These are phyloP conservation scores for Bemisia tabaci DNA, from an alignment of 1,140 invertebrate genomes.

Conservation along the genomic window DNA sequence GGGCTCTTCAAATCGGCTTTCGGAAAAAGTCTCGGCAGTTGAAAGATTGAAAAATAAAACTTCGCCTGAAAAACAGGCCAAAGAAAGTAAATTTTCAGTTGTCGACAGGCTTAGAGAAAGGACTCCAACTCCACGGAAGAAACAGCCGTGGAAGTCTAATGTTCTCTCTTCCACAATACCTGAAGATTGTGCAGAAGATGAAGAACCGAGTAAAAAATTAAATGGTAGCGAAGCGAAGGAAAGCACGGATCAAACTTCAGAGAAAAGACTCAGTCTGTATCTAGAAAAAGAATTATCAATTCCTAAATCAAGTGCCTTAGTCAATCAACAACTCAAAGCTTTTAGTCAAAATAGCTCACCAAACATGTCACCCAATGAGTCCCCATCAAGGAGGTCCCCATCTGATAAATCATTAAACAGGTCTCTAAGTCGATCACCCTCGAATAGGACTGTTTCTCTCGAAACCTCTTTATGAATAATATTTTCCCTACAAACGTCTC, in stretches of 20 bases:
- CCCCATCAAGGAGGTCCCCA: neutral
- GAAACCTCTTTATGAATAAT: neutral
- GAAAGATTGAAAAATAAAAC: slow-evolving; percentile 43
- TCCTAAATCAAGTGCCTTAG: neutral
- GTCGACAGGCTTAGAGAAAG: slow-evolving; percentile 9
- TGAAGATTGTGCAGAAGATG: slow-evolving; percentile 57
- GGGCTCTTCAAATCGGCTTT: slow-evolving; percentile 9
- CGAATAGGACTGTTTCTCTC: neutral
- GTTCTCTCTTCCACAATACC: slow-evolving; percentile 70
- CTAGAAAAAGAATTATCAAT: neutral
- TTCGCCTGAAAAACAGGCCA: neutral
- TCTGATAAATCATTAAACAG: neutral
- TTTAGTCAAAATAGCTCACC: neutral
- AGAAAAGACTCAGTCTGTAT: neutral
- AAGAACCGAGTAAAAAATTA: slow-evolving; percentile 31
- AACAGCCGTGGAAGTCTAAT: slow-evolving; percentile 53
- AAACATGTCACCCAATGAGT: neutral
- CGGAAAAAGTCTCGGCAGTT: slow-evolving; percentile 55
- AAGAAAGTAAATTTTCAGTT: slow-evolving; percentile 2
- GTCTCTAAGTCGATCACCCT: neutral
- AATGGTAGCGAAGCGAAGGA: neutral
- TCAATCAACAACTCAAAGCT: neutral
- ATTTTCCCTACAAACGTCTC: neutral
- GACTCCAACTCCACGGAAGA: slow-evolving; percentile 9
- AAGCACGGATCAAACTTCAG: neutral